Evolutionary conservation across 2,888 invertebrate genomes (phyloP).

Genomic region (Lithophane socia): DNA sequence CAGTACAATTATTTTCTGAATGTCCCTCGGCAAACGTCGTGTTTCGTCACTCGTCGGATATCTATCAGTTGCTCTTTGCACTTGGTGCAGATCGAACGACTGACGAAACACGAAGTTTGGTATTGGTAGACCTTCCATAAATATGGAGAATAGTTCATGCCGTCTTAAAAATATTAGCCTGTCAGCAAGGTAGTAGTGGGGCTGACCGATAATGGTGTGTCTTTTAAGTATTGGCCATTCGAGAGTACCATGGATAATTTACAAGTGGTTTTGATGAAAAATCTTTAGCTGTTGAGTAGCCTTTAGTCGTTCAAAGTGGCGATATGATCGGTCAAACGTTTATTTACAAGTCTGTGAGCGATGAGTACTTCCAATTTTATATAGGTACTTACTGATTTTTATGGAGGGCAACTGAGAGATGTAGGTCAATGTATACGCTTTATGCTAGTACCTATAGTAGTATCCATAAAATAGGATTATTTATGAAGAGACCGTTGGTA

Average conservation of each 20-base stretch:
- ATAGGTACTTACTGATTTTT: not conserved
- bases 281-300: not conserved
- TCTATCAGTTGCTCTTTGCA: no score
- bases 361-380: constrained; percentile 10
- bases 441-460: not conserved
- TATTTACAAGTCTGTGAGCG: not conserved
- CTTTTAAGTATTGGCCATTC: not conserved
- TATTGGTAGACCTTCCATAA: not conserved
- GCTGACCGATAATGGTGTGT: not conserved
- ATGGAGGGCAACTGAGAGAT: constrained; percentile 16
- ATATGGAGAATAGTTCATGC: not conserved
- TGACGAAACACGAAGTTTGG: no score
- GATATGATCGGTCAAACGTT: not conserved
- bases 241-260: not conserved
- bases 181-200: not conserved
- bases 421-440: constrained; percentile 21
- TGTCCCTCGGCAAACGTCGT: no score
- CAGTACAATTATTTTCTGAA: no score
- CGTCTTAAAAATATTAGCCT: not conserved
- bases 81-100: no score
- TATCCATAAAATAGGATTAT: constrained; percentile 22
- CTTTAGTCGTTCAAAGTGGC: not conserved
- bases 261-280: not conserved
- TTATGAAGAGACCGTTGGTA: constrained; percentile 11
- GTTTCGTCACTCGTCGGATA: no score